phyloP scores from a whole-genome alignment of 2,113 vertebrate species.

The Otus sunia region DNA sequence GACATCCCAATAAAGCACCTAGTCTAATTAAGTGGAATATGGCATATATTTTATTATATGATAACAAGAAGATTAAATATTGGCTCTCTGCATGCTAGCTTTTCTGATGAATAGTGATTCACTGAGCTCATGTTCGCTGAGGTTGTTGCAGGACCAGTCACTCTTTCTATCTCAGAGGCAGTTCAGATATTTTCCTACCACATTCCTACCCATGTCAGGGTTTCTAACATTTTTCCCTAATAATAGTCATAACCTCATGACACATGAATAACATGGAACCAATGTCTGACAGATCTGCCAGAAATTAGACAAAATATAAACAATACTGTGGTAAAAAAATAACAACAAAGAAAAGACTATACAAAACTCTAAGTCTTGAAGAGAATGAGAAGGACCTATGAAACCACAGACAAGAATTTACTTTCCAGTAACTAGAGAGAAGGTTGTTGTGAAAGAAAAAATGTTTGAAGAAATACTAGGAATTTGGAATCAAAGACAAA shows the following conservation, averaged over 20 bases:
- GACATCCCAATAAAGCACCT: background rate
- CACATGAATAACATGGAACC: background rate
- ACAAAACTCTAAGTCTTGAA: rapidly evolving
- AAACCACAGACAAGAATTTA: background rate
- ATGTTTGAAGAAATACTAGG: background rate
- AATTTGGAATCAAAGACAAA: background rate
- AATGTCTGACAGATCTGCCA: background rate
- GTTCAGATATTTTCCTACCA: background rate
- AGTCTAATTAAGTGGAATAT: background rate
- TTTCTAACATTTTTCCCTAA: background rate
- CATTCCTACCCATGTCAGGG: too few species aligned
- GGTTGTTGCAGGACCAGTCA: background rate
- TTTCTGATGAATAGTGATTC: background rate
- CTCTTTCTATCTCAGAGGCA: background rate
- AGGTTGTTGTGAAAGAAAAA: background rate
- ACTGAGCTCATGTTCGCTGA: background rate
- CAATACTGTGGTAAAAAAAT: background rate
- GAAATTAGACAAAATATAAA: background rate
- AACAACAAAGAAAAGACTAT: too few species aligned
- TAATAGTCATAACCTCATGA: background rate
- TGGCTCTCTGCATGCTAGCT: background rate
- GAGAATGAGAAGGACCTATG: background rate
- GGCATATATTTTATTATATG: background rate
- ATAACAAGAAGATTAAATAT: background rate
- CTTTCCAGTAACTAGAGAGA: background rate